Percentiles rank a stretch among this genome's conserved stretches.
Evolutionary conservation across 2,797 vertebrate genomes (phyloP).

Genomic region (Vireo griseus): DNA sequence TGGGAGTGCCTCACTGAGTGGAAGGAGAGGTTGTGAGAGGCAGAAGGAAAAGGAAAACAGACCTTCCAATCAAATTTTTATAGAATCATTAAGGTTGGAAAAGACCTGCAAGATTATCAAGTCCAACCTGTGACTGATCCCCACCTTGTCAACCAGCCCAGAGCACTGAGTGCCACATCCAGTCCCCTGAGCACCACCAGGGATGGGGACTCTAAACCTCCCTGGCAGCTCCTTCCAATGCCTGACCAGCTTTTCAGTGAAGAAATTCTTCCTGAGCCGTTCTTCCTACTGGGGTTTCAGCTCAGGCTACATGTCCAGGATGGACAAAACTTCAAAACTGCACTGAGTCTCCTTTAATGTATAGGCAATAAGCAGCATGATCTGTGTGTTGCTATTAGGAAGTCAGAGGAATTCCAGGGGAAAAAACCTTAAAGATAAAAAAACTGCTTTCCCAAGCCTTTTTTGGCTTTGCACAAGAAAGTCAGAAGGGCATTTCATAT

Average conservation of each 20-base stretch:
- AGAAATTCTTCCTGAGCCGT: neutral
- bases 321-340: neutral
- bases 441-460: neutral
- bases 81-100: neutral
- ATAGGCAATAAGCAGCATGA: neutral
- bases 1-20: neutral
- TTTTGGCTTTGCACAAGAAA: neutral
- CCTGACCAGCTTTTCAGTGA: neutral
- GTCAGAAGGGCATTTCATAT: neutral
- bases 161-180: neutral
- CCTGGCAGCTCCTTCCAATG: neutral
- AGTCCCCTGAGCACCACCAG: no score
- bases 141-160: neutral
- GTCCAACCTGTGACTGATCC: neutral
- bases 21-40: neutral
- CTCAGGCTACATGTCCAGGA: fast-evolving
- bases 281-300: neutral
- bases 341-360: neutral
- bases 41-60: neutral
- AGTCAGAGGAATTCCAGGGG: neutral
- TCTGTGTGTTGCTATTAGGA: neutral
- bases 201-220: neutral
- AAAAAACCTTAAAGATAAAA: fast-evolving
- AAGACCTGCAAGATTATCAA: neutral
- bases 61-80: neutral